phyloP scores from a whole-genome alignment of 2,888 invertebrate genomes.

The Campoplex capitator region DNA sequence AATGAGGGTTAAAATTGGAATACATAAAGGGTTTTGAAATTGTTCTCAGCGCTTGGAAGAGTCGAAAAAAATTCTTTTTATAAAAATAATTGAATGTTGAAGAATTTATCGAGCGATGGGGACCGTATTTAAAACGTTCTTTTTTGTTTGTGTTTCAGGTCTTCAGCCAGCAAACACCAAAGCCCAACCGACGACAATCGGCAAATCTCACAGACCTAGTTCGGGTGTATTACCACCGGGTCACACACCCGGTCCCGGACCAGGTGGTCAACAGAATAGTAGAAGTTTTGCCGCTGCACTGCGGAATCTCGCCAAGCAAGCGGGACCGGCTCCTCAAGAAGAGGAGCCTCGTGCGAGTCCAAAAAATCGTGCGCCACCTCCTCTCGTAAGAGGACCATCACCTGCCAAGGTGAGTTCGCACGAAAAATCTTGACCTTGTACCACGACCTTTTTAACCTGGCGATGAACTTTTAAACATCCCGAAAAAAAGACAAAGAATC shows the following conservation, averaged over 20 bases:
- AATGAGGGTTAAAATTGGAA: too few species aligned
- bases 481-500: conserved; percentile 19
- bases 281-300: conserved; percentile 95
- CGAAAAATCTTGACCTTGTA: conserved; percentile 46
- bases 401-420: conserved; percentile 80
- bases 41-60: too few species aligned
- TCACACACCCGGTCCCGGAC: conserved; percentile 80
- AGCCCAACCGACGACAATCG: conserved; percentile 81
- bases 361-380: conserved; percentile 85
- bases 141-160: conserved; percentile 75
- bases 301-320: conserved; percentile 96
- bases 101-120: conserved; percentile 2
- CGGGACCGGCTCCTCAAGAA: conserved; percentile 91
- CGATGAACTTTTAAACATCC: too few species aligned
- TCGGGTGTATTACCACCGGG: conserved; percentile 83
- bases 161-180: conserved; percentile 82
- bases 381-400: conserved; percentile 83
- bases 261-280: conserved; percentile 82
- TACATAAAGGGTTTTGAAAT: too few species aligned
- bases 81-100: background rate
- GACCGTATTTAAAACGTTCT: conserved; percentile 25
- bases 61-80: background rate
- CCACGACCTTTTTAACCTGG: conserved; percentile 38
- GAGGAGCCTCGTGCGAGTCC: conserved; percentile 85
- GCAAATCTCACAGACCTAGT: conserved; percentile 83